Conservation (phyloP, 2,888 invertebrate genomes). For the Drosophila dives region DNA sequence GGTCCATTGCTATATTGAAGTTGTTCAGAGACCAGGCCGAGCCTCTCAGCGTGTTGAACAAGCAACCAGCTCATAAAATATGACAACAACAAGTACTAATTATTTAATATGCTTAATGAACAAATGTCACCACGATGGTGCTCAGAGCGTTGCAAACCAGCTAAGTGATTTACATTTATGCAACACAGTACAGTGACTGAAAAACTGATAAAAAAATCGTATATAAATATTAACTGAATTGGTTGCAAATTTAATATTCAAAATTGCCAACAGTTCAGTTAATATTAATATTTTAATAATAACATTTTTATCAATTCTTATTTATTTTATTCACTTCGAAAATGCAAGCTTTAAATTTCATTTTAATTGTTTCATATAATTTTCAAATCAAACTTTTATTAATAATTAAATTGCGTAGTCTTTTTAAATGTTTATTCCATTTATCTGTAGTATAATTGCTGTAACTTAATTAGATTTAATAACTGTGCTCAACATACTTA, state of each 20-base stretch:
- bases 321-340: neutral
- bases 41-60: slow-evolving; percentile 58
- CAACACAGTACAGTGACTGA: slow-evolving; percentile 33
- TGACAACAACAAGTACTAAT: slow-evolving; percentile 75
- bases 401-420: no score
- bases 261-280: neutral
- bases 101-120: slow-evolving; percentile 78
- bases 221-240: neutral
- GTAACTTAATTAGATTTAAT: neutral
- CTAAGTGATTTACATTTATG: slow-evolving; percentile 42
- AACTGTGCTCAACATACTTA: neutral
- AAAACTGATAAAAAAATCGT: neutral
- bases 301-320: neutral
- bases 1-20: slow-evolving; percentile 48
- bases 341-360: neutral
- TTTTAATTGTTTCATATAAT: neutral
- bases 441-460: neutral
- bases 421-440: no score
- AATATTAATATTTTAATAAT: neutral
- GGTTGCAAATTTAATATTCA: neutral
- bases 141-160: slow-evolving; percentile 43
- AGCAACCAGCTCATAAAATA: slow-evolving; percentile 67
- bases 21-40: slow-evolving; percentile 47
- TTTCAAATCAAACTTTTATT: no score
- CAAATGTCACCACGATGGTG: slow-evolving; percentile 72